Evolutionary conservation across 2,888 invertebrate species (phyloP), one percentile per base, ranked within the genome.

Genomic region (Entomobrya multifasciata): DNA sequence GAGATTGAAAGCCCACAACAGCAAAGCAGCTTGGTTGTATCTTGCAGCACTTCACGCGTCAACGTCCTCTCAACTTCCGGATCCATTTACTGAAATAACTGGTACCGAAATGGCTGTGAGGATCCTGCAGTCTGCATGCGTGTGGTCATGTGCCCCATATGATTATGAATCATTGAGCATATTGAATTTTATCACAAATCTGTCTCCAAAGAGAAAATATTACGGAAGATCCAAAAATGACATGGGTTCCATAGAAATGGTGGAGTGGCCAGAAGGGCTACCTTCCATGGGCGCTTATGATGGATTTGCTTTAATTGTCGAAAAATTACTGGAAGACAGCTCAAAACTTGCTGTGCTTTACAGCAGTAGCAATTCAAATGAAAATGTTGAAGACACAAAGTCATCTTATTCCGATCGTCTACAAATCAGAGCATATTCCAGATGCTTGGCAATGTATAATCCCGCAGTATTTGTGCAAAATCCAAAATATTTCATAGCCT

Each of bases 41-140:
- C 62, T 89, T 20, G 89, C 89, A 0, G 67, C 65, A 36, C 70
- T 89, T 0, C 89, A 89, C 55, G 89, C 81, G n/a, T 76, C 74
- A 0, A 88, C 89, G 15, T 49, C 87, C 13, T 84, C 84, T 2
- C 49, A 6, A 36, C 36, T 88, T 17, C 81, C 80, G n/a, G 88
- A 89, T 49, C 82, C 85, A 3, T 89, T 88, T 52, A 87, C 87
- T 0, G 83, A 72, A 13, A 1, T 87, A 17, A 87, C 89, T 1
- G 89, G 89, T 17, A 86, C 83, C 1, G 88, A 89, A 60, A 17
- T 49, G 36, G 87, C 88, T 11, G 27, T 89, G 4, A 17, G 74
- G 47, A 85, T 89, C 10, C 25, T 89, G 3, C 85, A 89, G 57
- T 88, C 88, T n/a, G 85, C 72, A 6, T 65, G 60, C 11, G 87